Evolutionary conservation across 2,113 vertebrate genomes (phyloP).

Genomic region (Boulengeromyrus knoepffleri): DNA sequence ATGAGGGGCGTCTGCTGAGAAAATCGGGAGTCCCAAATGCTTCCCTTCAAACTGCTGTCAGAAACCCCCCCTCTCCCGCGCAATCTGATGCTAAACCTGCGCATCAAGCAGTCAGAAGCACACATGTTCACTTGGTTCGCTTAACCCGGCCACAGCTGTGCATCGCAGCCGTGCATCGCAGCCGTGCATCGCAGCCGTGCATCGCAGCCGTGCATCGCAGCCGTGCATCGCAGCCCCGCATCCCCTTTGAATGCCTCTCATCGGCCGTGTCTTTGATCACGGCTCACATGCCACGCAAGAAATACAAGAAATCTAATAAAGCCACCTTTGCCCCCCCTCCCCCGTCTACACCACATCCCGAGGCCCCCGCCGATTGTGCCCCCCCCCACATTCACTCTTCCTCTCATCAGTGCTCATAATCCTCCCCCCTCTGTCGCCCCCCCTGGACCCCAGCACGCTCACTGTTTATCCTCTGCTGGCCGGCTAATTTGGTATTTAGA

Average conservation of each 20-base stretch:
- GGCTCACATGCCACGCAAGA: constrained; percentile 31
- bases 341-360: constrained; percentile 31
- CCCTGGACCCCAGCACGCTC: background rate
- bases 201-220: constrained; percentile 20
- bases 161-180: constrained; percentile 12
- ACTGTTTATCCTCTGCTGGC: constrained; percentile 19
- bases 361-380: background rate
- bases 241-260: background rate
- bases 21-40: background rate
- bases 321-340: constrained; percentile 36
- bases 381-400: background rate
- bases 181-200: constrained; percentile 35
- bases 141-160: constrained; percentile 31
- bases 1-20: background rate
- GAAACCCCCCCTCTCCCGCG: background rate
- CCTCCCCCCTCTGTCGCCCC: background rate
- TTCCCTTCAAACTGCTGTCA: background rate
- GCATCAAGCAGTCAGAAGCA: background rate
- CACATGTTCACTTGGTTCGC: background rate
- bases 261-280: constrained; percentile 38
- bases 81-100: background rate
- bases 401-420: background rate
- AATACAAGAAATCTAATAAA: constrained; percentile 20
- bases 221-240: background rate
- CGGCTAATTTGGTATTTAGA: constrained; percentile 30